Evolutionary conservation across 2,888 invertebrate species (phyloP), one percentile per base, ranked within the genome.

Genomic region (Pristionchus entomophagus): DNA sequence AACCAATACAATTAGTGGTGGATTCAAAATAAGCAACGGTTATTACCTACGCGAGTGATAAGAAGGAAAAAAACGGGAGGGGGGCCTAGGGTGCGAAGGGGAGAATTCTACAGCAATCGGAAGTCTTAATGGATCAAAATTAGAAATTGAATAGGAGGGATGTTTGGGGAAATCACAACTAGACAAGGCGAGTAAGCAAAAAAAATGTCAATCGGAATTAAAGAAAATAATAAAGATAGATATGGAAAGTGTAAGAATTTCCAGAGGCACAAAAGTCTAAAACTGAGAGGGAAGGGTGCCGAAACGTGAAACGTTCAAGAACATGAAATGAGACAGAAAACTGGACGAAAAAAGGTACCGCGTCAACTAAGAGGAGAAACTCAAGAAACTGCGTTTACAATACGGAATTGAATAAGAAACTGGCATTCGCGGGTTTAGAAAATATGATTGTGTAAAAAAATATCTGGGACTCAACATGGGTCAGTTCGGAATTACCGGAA

Each of bases 1-100:
- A 80, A 80, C 51, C 51, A 51, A 51, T 80, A 80, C 78, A 80
- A 80, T 45, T 19, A n/a, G n/a, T n/a, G n/a, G n/a, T 22, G 26
- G 26, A 59, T 22, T 8, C 6, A 22, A 8, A 59, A 45, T 45
- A 45, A 45, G 45, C 45, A 45, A 35, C 19, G 51, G 51, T 41
- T 8, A 22, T 8, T 8, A 59, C 6, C 59, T n/a, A n/a, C n/a
- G n/a, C n/a, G n/a, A n/a, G n/a, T n/a, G n/a, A n/a, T n/a, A 59
- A 59, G 17, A 51, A 51, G 77, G 73, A 19, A 45, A 2, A 35
- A 45, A 51, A 29, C 19, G 51, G 32, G 45, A 8, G 51, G 19
- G 45, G 29, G 29, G 17, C 49, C 69, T 45, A 78, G 8, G 45
- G 6, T 45, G 45, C 8, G 45, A 45, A 45, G 14, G 45, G 45